Percentiles rank a stretch among this genome's conserved stretches.
Evolutionary conservation across 2,113 vertebrate species (phyloP).

Genomic region (Oxyruncus cristatus): DNA sequence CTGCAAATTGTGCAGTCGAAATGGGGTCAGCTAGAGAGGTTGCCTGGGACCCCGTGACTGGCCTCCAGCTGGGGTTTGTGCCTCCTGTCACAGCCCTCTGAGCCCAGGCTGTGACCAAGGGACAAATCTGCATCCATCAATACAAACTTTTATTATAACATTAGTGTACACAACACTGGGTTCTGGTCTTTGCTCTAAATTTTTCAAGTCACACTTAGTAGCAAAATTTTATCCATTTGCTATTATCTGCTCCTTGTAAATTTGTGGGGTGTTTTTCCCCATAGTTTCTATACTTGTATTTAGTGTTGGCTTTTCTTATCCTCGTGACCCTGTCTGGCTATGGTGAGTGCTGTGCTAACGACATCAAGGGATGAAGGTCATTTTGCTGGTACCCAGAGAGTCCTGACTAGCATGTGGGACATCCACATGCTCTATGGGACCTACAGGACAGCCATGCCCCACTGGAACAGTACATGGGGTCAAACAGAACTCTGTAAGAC

Average conservation of each 20-base stretch:
- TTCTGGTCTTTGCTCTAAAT: background rate
- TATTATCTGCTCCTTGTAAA: background rate
- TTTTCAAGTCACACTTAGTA: background rate
- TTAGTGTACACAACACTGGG: background rate
- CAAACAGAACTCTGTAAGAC: background rate
- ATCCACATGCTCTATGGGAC: fast-evolving
- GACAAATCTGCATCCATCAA: background rate
- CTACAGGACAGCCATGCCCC: background rate
- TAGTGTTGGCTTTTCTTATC: background rate
- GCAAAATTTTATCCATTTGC: background rate
- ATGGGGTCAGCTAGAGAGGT: fast-evolving
- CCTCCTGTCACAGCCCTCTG: background rate
- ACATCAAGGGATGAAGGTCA: background rate
- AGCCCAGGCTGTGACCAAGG: background rate
- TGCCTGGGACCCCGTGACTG: background rate
- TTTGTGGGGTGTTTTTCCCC: fast-evolving
- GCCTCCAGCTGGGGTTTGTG: background rate
- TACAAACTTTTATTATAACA: background rate
- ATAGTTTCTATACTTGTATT: background rate
- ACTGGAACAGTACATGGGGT: background rate
- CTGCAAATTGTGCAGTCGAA: background rate
- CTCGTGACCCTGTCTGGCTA: background rate
- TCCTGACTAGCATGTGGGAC: background rate
- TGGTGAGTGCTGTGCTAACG: background rate
- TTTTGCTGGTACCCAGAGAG: background rate